Conservation (phyloP, 2,797 vertebrate species). For the Pipistrellus pipistrellus region DNA sequence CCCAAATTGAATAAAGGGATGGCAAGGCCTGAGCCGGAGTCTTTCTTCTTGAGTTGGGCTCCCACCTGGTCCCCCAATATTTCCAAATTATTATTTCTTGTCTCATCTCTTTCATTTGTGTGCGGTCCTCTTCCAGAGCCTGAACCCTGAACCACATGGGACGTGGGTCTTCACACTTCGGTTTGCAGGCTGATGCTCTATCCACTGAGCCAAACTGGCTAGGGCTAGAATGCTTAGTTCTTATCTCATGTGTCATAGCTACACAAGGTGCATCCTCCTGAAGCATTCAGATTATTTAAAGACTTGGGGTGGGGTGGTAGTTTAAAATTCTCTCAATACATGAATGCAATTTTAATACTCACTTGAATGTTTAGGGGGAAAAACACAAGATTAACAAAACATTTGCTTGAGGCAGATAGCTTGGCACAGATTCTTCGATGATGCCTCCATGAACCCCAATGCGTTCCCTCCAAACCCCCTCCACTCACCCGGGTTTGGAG, state of each 20-base stretch:
- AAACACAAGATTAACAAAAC: not conserved
- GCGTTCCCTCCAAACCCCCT: too few relatives aligned
- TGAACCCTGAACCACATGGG: too few relatives aligned
- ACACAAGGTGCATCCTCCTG: not conserved
- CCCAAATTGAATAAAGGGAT: too few relatives aligned
- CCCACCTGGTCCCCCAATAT: too few relatives aligned
- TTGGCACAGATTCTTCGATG: not conserved
- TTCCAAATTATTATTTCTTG: too few relatives aligned
- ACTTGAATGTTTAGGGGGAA: not conserved
- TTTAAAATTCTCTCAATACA: constrained; percentile 5
- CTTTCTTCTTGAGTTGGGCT: too few relatives aligned
- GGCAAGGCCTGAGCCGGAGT: too few relatives aligned
- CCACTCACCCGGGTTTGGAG: not conserved
- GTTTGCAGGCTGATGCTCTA: too few relatives aligned
- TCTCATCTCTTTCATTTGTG: too few relatives aligned
- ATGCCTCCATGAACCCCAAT: not conserved
- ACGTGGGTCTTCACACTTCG: too few relatives aligned
- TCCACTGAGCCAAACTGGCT: too few relatives aligned
- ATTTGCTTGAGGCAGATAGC: not conserved
- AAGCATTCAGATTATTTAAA: not conserved
- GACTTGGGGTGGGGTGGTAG: not conserved
- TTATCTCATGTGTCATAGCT: not conserved
- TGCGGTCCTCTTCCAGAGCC: too few relatives aligned
- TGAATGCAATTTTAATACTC: constrained; percentile 24
- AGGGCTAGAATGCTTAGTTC: not conserved